These are phyloP conservation scores for Aselliscus stoliczkanus DNA, from an alignment of 2,797 vertebrate species.

Conservation along the genomic window DNA sequence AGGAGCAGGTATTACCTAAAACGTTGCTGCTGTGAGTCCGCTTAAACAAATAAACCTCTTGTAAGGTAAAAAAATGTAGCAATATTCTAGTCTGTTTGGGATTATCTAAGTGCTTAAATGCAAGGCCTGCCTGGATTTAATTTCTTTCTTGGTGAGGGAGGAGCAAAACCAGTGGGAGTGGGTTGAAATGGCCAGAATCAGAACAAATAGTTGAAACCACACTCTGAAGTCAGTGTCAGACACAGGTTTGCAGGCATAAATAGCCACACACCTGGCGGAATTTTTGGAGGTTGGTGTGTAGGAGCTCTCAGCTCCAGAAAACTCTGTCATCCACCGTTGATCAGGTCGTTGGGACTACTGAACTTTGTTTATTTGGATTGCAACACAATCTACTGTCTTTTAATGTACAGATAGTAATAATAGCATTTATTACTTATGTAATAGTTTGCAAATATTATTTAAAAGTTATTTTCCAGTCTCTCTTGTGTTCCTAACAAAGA, in stretches of 20 bases:
- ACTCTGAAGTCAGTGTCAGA: not conserved
- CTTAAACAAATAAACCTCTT: not conserved
- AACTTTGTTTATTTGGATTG: not conserved
- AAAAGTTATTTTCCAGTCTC: not conserved
- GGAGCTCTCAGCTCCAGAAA: not conserved
- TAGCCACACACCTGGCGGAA: constrained; percentile 12
- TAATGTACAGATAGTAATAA: not conserved
- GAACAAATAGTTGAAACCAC: not conserved
- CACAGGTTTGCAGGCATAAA: not conserved
- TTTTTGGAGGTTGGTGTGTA: not conserved
- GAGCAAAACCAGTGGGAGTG: not conserved
- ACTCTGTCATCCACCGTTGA: not conserved
- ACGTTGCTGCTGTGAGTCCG: not conserved
- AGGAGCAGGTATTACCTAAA: not conserved
- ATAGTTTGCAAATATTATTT: not conserved
- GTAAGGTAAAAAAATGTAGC: not conserved
- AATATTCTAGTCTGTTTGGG: not conserved
- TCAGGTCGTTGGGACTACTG: too few relatives aligned
- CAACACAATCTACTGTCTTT: not conserved
- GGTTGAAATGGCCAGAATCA: not conserved
- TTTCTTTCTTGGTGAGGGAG: not conserved
- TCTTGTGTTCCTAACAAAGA: not conserved
- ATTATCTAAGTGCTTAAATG: not conserved
- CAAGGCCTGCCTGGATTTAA: not conserved
- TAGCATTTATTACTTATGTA: not conserved